Evolutionary conservation across 2,113 vertebrate species (phyloP), one percentile per base, ranked within the genome.

Genomic region (Mobula hypostoma): DNA sequence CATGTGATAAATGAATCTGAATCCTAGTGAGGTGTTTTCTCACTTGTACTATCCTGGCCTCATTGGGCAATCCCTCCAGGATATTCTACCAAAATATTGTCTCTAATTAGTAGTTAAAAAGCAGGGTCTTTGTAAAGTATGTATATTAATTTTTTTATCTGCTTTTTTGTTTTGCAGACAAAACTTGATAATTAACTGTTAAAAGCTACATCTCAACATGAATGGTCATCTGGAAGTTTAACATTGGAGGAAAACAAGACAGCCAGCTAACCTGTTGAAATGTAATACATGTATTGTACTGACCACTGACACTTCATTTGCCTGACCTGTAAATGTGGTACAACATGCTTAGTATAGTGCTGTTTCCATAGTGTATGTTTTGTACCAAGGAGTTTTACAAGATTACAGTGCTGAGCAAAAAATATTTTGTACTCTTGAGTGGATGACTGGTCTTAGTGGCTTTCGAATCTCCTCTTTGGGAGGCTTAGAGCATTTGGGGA

Each of bases 161-260:
- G 24, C 9, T 61, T 27, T 6, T 90, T 90, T 90, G 12, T 88
- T 29, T 90, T 90, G 85, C n/a, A 90, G 85, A 90, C 6, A n/a
- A 5, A n/a, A 61, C 61, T 90, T 63, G 63, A 85, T 27, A 24
- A 90, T 32, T 90, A n/a, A 90, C 12, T 32, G 15, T 0, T 15
- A 2, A 90, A 66, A n/a, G n/a, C 85, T 90, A 19, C 85, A 90
- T 32, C 61, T 32, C 61, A 61, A 61, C 11, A 63, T 24, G 15
- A 90, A 29, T 68, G 61, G 61, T 36, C 15, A 17, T 66, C n/a
- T 5, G 85, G 15, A 90, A 63, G 27, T 32, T 74, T 90, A 90
- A 90, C 85, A 63, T 63, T 17, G 82, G 85, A 88, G 63, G 85
- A 61, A 87, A 32, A 88, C 85, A 88, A 88, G 29, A 58, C 58